A percentile compares a stretch with the other conserved stretches of the same genome.
Evolutionary conservation across 1,140 invertebrate genomes (phyloP).

Genomic region (Leucophenga varia): DNA sequence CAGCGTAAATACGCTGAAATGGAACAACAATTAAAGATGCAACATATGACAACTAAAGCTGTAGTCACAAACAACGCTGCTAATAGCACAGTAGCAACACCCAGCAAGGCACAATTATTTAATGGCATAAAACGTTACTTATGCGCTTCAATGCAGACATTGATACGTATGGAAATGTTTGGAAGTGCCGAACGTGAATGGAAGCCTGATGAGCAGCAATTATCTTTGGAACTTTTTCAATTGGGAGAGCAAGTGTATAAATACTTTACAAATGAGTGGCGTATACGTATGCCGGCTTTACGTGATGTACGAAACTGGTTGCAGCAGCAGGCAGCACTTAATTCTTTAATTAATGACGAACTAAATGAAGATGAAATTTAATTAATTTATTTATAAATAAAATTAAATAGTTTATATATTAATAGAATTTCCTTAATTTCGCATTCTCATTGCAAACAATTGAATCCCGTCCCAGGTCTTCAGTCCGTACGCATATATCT

Average conservation of each 20-base stretch:
- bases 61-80: not conserved
- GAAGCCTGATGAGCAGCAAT: conserved; percentile 39
- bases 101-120: conserved; percentile 42
- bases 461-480: too few relatives aligned
- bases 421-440: too few relatives aligned
- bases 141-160: conserved; percentile 35
- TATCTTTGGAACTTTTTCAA: conserved; percentile 35
- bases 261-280: conserved; percentile 46
- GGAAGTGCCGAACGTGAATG: conserved; percentile 35
- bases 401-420: conserved; percentile 10
- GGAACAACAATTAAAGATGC: conserved; percentile 3
- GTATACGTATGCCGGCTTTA: conserved; percentile 39
- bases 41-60: conserved; percentile 3
- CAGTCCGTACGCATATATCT: conserved; percentile 26
- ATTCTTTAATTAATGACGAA: conserved; percentile 9
- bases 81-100: not conserved
- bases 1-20: conserved; percentile 4
- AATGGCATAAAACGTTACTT: conserved; percentile 47
- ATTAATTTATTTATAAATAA: not conserved
- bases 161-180: conserved; percentile 53
- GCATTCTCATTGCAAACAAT: too few relatives aligned
- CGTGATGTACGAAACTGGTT: conserved; percentile 30
- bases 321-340: not conserved
- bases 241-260: conserved; percentile 38
- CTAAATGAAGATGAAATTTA: not conserved